These are phyloP conservation scores for Samia ricini DNA, from an alignment of 1,140 invertebrate species.

Conservation along the genomic window DNA sequence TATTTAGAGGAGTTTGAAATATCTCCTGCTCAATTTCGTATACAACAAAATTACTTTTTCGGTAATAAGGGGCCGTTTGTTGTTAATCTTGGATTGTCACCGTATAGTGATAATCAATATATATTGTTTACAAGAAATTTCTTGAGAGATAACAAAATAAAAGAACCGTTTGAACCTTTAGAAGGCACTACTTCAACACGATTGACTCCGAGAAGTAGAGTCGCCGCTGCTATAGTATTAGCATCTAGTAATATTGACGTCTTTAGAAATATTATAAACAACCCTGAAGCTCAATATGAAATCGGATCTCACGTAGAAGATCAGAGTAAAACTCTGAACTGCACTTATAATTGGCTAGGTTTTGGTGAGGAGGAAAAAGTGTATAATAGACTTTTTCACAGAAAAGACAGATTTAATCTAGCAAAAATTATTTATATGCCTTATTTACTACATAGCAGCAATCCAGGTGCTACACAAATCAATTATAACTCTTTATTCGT, in stretches of 20 bases:
- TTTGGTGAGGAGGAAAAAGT: slow-evolving; percentile 86
- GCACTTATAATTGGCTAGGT: slow-evolving; percentile 96
- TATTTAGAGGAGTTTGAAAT: slow-evolving; percentile 83
- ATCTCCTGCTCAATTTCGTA: slow-evolving; percentile 83
- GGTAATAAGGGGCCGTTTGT: slow-evolving; percentile 93
- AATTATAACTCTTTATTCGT: slow-evolving; percentile 86
- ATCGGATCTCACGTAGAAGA: slow-evolving; percentile 96
- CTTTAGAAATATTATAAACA: slow-evolving; percentile 95
- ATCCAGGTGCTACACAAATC: slow-evolving; percentile 88
- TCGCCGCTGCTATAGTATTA: slow-evolving; percentile 93
- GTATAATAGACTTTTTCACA: slow-evolving; percentile 90
- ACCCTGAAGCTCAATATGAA: slow-evolving; percentile 94
- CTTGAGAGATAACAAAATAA: slow-evolving; percentile 90
- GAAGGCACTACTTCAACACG: slow-evolving; percentile 79
- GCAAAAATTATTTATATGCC: slow-evolving; percentile 92
- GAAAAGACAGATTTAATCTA: slow-evolving; percentile 94
- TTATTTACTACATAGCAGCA: slow-evolving; percentile 90
- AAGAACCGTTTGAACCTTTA: slow-evolving; percentile 88
- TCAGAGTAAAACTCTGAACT: slow-evolving; percentile 95
- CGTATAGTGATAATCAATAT: slow-evolving; percentile 89
- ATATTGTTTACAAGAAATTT: slow-evolving; percentile 94
- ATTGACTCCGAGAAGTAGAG: slow-evolving; percentile 91
- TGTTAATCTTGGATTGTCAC: slow-evolving; percentile 90
- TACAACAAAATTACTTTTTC: slow-evolving; percentile 94
- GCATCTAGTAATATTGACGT: slow-evolving; percentile 94